Evolutionary conservation across 2,113 vertebrate species (phyloP).

Genomic region (Aldabrachelys gigantea): DNA sequence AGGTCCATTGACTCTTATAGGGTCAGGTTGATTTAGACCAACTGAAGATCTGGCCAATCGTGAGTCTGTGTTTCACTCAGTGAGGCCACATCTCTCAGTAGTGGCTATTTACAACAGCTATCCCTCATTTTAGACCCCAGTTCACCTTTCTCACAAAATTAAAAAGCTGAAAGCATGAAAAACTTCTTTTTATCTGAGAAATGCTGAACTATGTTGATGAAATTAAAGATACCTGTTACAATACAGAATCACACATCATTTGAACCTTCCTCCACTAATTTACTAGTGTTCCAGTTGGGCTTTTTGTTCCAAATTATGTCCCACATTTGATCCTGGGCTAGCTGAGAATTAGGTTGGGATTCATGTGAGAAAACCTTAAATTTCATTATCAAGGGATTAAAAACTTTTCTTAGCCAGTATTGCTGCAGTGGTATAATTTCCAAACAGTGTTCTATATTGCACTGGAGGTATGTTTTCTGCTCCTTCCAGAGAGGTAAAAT

Average conservation of each 20-base stretch:
- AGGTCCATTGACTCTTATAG: not conserved
- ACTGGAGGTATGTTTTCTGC: not conserved
- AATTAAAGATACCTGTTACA: not conserved
- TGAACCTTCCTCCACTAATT: not conserved
- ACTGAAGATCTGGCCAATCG: not conserved
- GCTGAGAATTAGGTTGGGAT: not conserved
- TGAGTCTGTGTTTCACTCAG: not conserved
- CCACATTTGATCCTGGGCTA: fast-evolving
- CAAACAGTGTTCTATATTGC: not conserved
- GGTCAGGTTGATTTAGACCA: not conserved
- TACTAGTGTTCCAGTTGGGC: not conserved
- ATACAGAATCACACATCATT: not conserved
- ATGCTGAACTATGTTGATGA: not conserved
- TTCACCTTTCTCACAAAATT: not conserved
- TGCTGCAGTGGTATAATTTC: not conserved
- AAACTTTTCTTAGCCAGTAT: not conserved
- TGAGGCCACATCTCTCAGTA: not conserved
- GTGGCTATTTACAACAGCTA: not conserved
- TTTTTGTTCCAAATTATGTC: fast-evolving
- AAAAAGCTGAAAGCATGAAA: too few species aligned
- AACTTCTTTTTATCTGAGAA: not conserved
- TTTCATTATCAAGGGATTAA: not conserved
- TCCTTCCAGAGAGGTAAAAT: not conserved
- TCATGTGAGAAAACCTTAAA: not conserved
- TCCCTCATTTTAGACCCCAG: not conserved